phyloP scores from a whole-genome alignment of 2,113 vertebrate genomes.

The Sclerurus mexicanus region DNA sequence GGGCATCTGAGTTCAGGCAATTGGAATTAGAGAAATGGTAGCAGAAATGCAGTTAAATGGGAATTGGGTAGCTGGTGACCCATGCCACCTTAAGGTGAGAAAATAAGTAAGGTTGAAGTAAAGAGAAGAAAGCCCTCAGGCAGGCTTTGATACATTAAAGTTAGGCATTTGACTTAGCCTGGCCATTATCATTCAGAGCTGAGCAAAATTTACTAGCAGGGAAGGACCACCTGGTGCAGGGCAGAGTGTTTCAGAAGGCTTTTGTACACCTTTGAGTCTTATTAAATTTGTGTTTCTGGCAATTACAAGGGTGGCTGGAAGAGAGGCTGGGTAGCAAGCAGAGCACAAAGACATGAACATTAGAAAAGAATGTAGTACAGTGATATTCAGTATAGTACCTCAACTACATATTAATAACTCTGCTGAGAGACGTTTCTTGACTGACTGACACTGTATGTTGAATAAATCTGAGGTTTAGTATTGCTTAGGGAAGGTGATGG shows the following conservation, averaged over 20 bases:
- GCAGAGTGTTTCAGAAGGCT: not conserved
- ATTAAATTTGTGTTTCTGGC: not conserved
- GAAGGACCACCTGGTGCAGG: not conserved
- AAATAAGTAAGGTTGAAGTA: not conserved
- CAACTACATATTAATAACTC: not conserved
- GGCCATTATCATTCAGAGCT: not conserved
- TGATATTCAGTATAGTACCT: not conserved
- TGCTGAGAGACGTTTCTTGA: not conserved
- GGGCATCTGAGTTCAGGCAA: not conserved
- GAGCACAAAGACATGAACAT: not conserved
- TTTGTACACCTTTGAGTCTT: not conserved
- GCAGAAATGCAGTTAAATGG: not conserved
- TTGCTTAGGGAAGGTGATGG: not conserved
- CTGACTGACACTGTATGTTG: not conserved
- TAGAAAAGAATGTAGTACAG: not conserved
- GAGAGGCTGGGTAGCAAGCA: not conserved
- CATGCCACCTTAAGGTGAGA: not conserved
- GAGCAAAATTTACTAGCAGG: fast-evolving
- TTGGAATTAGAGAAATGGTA: not conserved
- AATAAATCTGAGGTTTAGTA: not conserved
- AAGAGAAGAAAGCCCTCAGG: not conserved
- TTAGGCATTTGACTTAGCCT: not conserved
- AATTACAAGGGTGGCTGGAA: not conserved
- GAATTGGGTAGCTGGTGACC: not conserved
- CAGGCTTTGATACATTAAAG: not conserved